Base-by-base conservation (phyloP, 2,888 invertebrate genomes). In the Lepidonotus clava region DNA sequence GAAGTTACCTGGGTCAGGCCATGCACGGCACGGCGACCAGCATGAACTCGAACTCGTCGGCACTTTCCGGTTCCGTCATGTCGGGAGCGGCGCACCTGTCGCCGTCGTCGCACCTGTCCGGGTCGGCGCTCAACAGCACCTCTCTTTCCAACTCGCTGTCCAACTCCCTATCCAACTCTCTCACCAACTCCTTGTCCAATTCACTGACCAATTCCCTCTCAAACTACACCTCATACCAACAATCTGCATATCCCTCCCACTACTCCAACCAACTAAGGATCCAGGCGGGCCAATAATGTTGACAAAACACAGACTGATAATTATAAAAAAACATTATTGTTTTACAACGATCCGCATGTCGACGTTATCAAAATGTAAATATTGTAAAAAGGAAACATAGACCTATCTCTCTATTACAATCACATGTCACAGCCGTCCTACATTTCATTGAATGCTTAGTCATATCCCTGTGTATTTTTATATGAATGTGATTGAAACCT, bases 181-280 rank as follows among this genome's bases (percentile, higher is more conserved):
- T 51, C 11, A 36, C 83, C 8, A 51, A 83, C 56, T 53, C 24
- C 28, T 34, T 32, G 21, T 32, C 24, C 21, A 38, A 41, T n/a
- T 41, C 80, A 18, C 34, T 24, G 21, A 21, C 38, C 41, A 24
- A 21, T 41, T 24, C 34, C 40, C 40, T 24, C 40, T 34, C 80
- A 5, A 46, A 41, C 41, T 77, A 71, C 53, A 40, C 77, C 1
- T 77, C 76, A 6, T 76, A 86, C 6, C 86, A 86, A 77, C 41
- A 51, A 28, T 40, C 83, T 4, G 83, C 36, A 1, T 86, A 86
- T 46, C 77, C 36, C 6, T 38, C 86, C 0, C 80, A 67, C 4
- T 85, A 86, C 41, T 66, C 77, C 24, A 86, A 66, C 41, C 86
- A 86, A 56, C 80, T 86, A 28, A 34, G 86, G 40, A 53, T 86